A percentile compares a stretch with the other conserved stretches of the same genome.
Conservation (phyloP, 2,797 vertebrate species). For the Pangasius sanitwongsei region DNA sequence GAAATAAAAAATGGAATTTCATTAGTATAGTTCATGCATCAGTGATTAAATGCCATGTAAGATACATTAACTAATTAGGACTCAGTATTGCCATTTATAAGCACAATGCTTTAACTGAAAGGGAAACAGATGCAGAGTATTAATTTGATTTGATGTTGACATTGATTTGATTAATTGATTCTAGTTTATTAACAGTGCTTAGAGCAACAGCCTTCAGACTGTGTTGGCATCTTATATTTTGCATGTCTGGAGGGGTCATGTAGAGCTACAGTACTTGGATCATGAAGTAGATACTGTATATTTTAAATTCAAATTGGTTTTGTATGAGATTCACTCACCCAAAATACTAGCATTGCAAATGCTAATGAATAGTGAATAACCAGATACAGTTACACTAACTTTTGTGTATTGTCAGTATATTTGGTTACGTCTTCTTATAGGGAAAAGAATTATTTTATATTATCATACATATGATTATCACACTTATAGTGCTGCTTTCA, state of each 20-base stretch:
- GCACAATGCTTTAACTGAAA: background rate
- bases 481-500: background rate
- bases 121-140: background rate
- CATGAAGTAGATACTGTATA: background rate
- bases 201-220: background rate
- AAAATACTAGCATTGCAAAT: background rate
- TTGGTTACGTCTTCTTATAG: background rate
- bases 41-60: background rate
- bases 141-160: background rate
- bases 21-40: constrained; percentile 2
- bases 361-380: background rate
- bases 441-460: background rate
- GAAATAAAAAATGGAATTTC: constrained; percentile 2
- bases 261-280: background rate
- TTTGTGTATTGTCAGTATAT: background rate
- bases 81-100: background rate
- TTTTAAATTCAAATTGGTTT: background rate
- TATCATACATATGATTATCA: background rate
- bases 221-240: background rate
- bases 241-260: background rate
- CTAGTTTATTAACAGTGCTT: background rate
- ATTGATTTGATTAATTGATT: constrained; percentile 9
- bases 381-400: background rate
- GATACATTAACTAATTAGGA: background rate
- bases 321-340: background rate